Percentiles rank a stretch among this genome's conserved stretches.
Evolutionary conservation across 2,113 vertebrate genomes (phyloP).

Genomic region (Athene cunicularia): DNA sequence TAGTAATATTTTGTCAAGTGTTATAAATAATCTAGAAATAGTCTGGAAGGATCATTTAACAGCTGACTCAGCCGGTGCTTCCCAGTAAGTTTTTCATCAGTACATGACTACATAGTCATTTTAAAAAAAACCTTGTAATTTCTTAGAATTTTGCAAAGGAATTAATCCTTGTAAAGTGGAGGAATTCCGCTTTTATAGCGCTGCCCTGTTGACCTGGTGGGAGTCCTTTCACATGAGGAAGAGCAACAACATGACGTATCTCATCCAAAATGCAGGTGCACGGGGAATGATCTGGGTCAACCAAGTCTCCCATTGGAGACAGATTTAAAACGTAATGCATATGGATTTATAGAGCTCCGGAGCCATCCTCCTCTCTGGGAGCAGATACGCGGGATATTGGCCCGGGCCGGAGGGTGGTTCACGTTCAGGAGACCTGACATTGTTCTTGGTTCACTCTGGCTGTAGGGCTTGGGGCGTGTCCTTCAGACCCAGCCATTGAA

Average conservation of each 20-base stretch:
- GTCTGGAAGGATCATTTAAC: neutral
- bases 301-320: neutral
- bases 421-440: neutral
- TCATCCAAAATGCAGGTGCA: neutral
- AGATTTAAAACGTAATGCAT: rapidly evolving
- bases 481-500: neutral
- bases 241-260: neutral
- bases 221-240: neutral
- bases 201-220: rapidly evolving
- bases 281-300: neutral
- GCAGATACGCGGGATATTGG: neutral
- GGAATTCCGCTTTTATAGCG: neutral
- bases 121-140: neutral
- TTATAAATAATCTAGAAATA: neutral
- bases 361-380: too few relatives aligned
- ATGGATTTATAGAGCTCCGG: neutral
- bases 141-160: neutral
- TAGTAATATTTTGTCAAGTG: neutral
- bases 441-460: neutral
- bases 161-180: neutral
- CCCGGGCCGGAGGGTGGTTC: neutral
- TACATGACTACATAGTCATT: neutral
- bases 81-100: neutral
- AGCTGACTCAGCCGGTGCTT: slow-evolving; percentile 7
- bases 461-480: neutral